phyloP scores from a whole-genome alignment of 2,888 invertebrate species.

The Archips crataeganus region DNA sequence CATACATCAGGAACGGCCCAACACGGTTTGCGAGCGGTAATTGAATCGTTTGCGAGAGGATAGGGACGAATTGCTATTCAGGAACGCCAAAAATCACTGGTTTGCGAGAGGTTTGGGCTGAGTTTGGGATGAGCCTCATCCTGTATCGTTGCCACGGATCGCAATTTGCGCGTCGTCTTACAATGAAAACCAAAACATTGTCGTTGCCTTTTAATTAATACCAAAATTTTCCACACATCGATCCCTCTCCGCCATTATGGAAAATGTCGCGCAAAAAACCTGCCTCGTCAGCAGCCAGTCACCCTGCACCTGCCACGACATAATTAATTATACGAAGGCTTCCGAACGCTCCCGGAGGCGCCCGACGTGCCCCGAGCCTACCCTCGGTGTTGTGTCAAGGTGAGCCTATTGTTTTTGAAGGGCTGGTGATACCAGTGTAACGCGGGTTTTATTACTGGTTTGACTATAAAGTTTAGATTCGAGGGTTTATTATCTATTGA shows the following conservation, averaged over 20 bases:
- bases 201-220: not conserved
- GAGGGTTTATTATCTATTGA: no score
- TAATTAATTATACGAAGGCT: conserved; percentile 75
- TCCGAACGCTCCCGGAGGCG: conserved; percentile 39
- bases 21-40: no score
- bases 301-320: conserved; percentile 83
- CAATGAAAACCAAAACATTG: not conserved
- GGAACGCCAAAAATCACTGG: no score
- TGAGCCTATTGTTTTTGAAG: conserved; percentile 72
- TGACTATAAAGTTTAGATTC: not conserved
- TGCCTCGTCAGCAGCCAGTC: conserved; percentile 71
- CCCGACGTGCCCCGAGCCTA: conserved; percentile 51
- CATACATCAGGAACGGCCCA: no score
- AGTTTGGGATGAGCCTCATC: no score
- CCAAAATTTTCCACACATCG: conserved; percentile 14
- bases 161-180: no score
- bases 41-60: no score
- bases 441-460: not conserved
- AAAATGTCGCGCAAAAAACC: conserved; percentile 59
- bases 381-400: conserved; percentile 76
- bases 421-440: conserved; percentile 46
- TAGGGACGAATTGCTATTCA: no score
- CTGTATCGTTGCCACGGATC: no score
- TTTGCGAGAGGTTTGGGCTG: no score
- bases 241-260: conserved; percentile 14